Percentiles rank a stretch among this genome's conserved stretches.
phyloP scores from a whole-genome alignment of 2,113 vertebrate genomes.

The Anseranas semipalmata region DNA sequence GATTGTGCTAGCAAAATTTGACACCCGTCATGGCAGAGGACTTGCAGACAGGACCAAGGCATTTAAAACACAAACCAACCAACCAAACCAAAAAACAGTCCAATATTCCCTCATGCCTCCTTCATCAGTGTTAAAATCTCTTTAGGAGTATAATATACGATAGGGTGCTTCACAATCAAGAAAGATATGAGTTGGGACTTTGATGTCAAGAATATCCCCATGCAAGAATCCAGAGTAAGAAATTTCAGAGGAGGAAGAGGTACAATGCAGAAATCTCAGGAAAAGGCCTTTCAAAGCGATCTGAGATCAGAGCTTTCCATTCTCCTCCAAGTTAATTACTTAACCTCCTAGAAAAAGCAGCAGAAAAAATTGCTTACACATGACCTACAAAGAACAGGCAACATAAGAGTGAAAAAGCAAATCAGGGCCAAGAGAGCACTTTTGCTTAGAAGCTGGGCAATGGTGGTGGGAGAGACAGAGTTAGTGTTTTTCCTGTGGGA shows the following conservation, averaged over 20 bases:
- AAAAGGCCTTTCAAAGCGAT: conserved; percentile 42
- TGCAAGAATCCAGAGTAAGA: conserved; percentile 1
- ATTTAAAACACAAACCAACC: neutral
- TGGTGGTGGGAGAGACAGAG: neutral
- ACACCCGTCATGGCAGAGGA: neutral
- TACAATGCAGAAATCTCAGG: conserved; percentile 9
- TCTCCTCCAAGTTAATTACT: conserved; percentile 57
- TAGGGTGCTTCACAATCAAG: neutral
- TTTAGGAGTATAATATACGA: neutral
- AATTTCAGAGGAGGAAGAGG: neutral
- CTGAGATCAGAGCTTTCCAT: conserved; percentile 40
- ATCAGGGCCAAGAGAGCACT: neutral
- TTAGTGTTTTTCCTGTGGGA: neutral
- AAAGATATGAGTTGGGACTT: neutral
- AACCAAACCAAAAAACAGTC: neutral
- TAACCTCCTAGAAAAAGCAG: conserved; percentile 46
- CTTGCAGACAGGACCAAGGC: neutral
- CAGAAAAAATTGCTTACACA: conserved; percentile 48
- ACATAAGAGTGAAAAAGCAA: neutral
- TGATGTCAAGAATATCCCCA: neutral
- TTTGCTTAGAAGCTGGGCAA: neutral
- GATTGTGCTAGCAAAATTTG: neutral
- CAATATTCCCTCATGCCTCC: neutral
- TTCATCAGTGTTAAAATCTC: neutral
- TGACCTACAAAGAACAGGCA: conserved; percentile 40